These are phyloP conservation scores for Kryphioiulus occultus DNA, from an alignment of 2,888 invertebrate species.

Conservation along the genomic window DNA sequence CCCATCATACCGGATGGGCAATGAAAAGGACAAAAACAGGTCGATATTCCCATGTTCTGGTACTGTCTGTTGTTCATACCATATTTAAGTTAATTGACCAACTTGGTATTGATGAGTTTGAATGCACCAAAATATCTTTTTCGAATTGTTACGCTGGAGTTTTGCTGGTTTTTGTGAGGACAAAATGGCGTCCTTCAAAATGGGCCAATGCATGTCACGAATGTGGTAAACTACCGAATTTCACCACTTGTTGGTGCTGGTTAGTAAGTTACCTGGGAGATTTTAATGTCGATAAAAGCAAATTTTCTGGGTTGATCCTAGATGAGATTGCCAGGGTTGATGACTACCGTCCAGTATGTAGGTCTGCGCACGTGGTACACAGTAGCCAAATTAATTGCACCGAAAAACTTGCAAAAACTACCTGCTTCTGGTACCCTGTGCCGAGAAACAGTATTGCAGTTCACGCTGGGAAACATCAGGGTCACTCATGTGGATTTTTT, in stretches of 20 bases:
- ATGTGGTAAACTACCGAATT: not conserved
- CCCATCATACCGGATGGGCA: not conserved
- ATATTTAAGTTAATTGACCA: not conserved
- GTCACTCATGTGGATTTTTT: constrained; percentile 11
- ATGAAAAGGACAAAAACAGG: not conserved
- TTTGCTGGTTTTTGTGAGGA: too few species aligned
- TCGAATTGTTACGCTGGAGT: too few species aligned
- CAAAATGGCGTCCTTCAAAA: not conserved
- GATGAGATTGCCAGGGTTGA: not conserved
- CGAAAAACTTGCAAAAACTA: not conserved
- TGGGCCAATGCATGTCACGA: constrained; percentile 24
- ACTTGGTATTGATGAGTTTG: not conserved
- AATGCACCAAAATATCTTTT: not conserved
- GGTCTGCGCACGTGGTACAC: not conserved
- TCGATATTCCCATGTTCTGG: not conserved
- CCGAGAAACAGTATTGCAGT: not conserved
- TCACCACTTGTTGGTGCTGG: not conserved
- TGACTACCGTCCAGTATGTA: not conserved
- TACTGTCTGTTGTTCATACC: not conserved
- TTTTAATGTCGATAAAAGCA: not conserved
- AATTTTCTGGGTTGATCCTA: not conserved
- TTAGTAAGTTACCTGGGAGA: not conserved
- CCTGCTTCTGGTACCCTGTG: not conserved
- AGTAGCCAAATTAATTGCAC: not conserved
- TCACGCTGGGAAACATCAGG: constrained; percentile 24